Percentiles rank a stretch among this genome's conserved stretches.
Evolutionary conservation across 2,888 invertebrate genomes (phyloP).

Genomic region (Brachyptera putata): DNA sequence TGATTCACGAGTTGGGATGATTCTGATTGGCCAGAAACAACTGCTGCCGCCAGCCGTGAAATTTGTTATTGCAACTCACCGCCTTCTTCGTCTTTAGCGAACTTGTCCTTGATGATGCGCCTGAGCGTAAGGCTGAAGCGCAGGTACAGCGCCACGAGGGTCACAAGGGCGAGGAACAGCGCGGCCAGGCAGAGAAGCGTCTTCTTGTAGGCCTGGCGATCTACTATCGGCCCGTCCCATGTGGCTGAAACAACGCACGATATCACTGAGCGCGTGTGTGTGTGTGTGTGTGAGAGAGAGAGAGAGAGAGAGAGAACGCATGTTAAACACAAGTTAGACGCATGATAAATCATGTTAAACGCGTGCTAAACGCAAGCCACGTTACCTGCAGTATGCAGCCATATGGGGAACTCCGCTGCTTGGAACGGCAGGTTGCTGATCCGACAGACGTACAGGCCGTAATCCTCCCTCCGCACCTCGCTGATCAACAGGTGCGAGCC

Average conservation of each 20-base stretch:
- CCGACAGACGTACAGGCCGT: constrained; percentile 66
- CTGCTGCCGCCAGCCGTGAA: too few relatives aligned
- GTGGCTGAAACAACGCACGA: not conserved
- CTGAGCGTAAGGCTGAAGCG: constrained; percentile 49
- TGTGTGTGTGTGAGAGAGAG: too few relatives aligned
- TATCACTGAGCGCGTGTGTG: too few relatives aligned
- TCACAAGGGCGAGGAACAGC: constrained; percentile 49
- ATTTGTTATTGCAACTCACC: too few relatives aligned
- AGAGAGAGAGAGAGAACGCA: not conserved
- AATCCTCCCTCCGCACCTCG: constrained; percentile 58
- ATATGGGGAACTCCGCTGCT: constrained; percentile 39
- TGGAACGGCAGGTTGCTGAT: constrained; percentile 56
- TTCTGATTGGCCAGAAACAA: too few relatives aligned
- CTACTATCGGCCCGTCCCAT: not conserved
- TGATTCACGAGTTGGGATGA: too few relatives aligned
- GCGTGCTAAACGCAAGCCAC: too few relatives aligned
- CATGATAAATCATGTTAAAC: too few relatives aligned
- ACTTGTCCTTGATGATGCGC: constrained; percentile 47
- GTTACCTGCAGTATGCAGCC: too few relatives aligned
- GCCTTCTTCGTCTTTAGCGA: constrained; percentile 20
- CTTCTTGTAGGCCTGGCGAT: constrained; percentile 49
- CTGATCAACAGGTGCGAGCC: constrained; percentile 65
- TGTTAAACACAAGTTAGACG: too few relatives aligned
- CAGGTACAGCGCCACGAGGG: constrained; percentile 52
- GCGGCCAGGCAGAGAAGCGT: constrained; percentile 51